A percentile compares a stretch with the other conserved stretches of the same genome.
Evolutionary conservation across 1,140 invertebrate species (phyloP).

Genomic region (Ptiloglossa arizonensis): DNA sequence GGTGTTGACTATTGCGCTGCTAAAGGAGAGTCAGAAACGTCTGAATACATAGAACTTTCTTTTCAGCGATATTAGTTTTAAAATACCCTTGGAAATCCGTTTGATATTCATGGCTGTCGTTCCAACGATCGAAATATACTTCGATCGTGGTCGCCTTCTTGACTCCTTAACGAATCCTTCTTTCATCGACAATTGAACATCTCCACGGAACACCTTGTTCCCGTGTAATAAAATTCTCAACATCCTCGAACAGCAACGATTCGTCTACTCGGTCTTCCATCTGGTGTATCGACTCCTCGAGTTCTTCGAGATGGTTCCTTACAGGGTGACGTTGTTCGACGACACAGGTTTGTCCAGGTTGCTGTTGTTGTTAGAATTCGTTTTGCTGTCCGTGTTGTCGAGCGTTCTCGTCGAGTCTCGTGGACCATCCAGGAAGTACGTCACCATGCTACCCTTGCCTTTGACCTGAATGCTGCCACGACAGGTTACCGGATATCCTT

Average conservation of each 20-base stretch:
- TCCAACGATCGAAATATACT: no score
- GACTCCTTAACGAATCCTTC: no score
- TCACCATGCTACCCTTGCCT: constrained; percentile 97
- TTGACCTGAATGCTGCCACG: constrained; percentile 94
- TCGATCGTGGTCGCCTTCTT: no score
- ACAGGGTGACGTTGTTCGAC: not conserved
- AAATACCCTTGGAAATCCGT: no score
- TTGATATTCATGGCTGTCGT: no score
- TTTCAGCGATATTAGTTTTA: not conserved
- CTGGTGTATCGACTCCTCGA: not conserved
- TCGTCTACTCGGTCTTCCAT: not conserved
- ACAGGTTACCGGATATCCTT: constrained; percentile 89
- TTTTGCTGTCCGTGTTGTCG: constrained; percentile 1
- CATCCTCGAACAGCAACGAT: no score
- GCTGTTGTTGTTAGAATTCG: constrained; percentile 57
- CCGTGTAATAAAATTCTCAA: no score
- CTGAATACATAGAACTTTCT: no score
- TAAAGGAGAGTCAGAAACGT: no score
- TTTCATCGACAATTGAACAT: no score
- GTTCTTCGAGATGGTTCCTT: not conserved
- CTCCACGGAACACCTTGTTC: no score
- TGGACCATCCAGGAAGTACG: constrained; percentile 90
- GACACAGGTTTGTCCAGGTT: constrained; percentile 9
- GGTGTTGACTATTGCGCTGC: no score
- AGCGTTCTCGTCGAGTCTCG: not conserved